Conservation (phyloP, 2,113 vertebrate species). For the Enhydra lutris region DNA sequence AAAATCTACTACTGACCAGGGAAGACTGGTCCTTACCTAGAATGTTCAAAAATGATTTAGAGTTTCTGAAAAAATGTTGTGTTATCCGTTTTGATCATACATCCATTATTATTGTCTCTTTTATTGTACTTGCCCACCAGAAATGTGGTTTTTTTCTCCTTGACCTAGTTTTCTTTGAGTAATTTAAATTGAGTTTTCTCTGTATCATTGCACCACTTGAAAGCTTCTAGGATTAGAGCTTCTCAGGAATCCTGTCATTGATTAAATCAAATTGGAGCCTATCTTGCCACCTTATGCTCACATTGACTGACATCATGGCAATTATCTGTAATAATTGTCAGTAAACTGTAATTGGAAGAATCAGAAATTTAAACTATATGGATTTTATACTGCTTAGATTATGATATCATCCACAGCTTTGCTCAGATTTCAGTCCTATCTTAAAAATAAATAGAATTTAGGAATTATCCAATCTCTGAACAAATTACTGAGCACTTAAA, state of each 20-base stretch:
- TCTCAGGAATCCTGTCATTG: neutral
- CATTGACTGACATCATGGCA: neutral
- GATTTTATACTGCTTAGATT: neutral
- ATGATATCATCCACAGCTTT: neutral
- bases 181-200: conserved; percentile 37
- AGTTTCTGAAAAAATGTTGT: neutral
- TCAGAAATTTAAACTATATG: neutral
- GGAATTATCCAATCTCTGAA: neutral
- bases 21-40: neutral
- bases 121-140: neutral
- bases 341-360: neutral
- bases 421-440: neutral
- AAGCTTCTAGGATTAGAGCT: neutral
- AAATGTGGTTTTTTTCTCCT: neutral
- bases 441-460: conserved; percentile 12
- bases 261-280: neutral
- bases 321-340: neutral
- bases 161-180: conserved; percentile 13
- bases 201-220: neutral
- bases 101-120: neutral
- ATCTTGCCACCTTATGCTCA: neutral
- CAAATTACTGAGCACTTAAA: neutral
- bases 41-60: neutral
- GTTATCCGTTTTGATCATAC: neutral
- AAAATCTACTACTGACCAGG: neutral